Evolutionary conservation across 2,113 vertebrate species (phyloP).

Genomic region (Bos javanicus): DNA sequence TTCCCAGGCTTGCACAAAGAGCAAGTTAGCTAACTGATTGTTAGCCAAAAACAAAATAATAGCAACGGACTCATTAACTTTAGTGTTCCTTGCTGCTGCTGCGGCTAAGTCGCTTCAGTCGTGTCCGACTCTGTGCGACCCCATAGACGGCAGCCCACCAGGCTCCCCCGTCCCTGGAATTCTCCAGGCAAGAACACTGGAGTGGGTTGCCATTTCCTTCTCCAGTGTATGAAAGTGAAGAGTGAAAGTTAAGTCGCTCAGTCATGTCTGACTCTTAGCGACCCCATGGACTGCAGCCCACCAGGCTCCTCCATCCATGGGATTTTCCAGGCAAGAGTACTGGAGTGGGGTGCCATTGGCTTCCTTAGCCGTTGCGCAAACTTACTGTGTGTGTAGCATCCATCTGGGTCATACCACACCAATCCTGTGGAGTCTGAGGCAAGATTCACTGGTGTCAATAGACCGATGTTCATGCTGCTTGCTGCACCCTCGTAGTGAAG

Average conservation of each 20-base stretch:
- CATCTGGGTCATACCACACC: not conserved
- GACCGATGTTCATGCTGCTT: not conserved
- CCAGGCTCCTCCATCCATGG: too few relatives aligned
- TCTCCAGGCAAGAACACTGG: too few relatives aligned
- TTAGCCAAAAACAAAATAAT: not conserved
- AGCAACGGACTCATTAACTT: not conserved
- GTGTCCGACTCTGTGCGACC: too few relatives aligned
- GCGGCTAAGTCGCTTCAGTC: too few relatives aligned
- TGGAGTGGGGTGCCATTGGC: too few relatives aligned
- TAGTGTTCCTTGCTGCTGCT: not conserved
- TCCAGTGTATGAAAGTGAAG: too few relatives aligned
- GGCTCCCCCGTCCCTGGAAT: too few relatives aligned
- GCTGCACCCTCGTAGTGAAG: not conserved
- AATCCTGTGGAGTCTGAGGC: not conserved
- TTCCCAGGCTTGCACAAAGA: not conserved
- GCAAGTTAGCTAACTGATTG: not conserved
- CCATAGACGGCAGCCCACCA: too few relatives aligned
- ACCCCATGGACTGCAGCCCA: too few relatives aligned
- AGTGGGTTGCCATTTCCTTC: too few relatives aligned
- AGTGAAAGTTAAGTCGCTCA: too few relatives aligned
- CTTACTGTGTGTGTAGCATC: not conserved
- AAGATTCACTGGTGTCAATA: not conserved
- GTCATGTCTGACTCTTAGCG: accelerated
- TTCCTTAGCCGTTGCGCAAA: not conserved
- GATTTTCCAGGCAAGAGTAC: too few relatives aligned